Evolutionary conservation across 2,113 vertebrate species (phyloP).

Genomic region (Synchiropus splendidus): DNA sequence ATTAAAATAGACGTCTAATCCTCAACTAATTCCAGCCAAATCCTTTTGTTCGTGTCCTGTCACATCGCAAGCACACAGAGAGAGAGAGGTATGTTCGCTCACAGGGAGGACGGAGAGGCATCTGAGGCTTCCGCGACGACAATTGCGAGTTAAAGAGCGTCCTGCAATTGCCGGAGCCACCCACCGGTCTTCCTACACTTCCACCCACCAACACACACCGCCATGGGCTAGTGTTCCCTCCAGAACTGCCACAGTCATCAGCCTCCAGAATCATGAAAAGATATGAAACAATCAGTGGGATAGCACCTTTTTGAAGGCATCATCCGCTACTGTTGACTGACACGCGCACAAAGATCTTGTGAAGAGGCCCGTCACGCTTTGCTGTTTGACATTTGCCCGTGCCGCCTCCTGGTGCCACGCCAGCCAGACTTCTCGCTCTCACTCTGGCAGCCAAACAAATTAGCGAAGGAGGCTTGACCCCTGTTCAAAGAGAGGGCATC

Average conservation of each 20-base stretch:
- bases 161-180: slow-evolving; percentile 26
- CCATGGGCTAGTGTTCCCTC: slow-evolving; percentile 5
- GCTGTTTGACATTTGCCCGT: slow-evolving; percentile 11
- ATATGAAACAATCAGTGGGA: slow-evolving; percentile 21
- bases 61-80: slow-evolving; percentile 17
- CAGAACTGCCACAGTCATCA: neutral
- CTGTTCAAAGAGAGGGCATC: slow-evolving; percentile 33
- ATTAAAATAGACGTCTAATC: slow-evolving; percentile 51
- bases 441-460: slow-evolving; percentile 42
- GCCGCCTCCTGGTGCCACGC: slow-evolving; percentile 3
- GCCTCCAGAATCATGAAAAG: slow-evolving; percentile 22
- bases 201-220: slow-evolving; percentile 35
- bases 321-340: slow-evolving; percentile 4
- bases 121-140: slow-evolving; percentile 38
- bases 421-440: slow-evolving; percentile 9
- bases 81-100: slow-evolving; percentile 10
- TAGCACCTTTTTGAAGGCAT: slow-evolving; percentile 7
- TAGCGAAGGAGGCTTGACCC: slow-evolving; percentile 37
- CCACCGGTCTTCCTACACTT: slow-evolving; percentile 40
- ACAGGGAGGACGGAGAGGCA: slow-evolving; percentile 7
- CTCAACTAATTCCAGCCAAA: slow-evolving; percentile 39
- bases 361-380: neutral
- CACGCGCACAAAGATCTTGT: slow-evolving; percentile 1
- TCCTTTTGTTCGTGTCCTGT: slow-evolving; percentile 42
- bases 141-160: slow-evolving; percentile 37